These are phyloP conservation scores for Mus spicilegus DNA, from an alignment of 2,113 vertebrate genomes.

Conservation along the genomic window DNA sequence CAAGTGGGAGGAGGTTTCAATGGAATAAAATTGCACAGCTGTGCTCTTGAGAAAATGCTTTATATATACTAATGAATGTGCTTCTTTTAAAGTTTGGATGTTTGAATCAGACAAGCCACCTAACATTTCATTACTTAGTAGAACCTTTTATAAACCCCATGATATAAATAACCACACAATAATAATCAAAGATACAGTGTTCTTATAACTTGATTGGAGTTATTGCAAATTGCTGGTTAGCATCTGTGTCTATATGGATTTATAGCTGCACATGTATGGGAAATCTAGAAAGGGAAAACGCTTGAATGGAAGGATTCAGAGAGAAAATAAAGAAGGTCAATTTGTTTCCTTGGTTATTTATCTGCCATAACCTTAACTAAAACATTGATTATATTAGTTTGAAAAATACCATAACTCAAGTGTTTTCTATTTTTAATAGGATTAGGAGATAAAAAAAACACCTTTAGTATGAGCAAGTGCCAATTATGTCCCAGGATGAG, in stretches of 20 bases:
- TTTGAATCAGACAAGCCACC: conserved; percentile 65
- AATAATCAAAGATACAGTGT: conserved; percentile 37
- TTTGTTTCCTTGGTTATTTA: not conserved
- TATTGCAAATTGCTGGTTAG: conserved; percentile 50
- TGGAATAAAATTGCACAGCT: conserved; percentile 79
- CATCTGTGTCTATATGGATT: not conserved
- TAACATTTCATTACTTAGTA: conserved; percentile 73
- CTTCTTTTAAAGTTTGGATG: conserved; percentile 67
- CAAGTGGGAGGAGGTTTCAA: conserved; percentile 71
- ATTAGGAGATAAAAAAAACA: not conserved
- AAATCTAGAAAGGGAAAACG: not conserved
- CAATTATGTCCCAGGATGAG: not conserved
- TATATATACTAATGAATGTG: conserved; percentile 78
- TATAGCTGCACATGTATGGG: not conserved
- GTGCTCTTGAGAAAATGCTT: conserved; percentile 61
- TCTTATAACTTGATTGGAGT: conserved; percentile 38
- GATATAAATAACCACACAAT: conserved; percentile 45
- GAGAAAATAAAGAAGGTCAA: not conserved
- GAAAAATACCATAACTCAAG: not conserved
- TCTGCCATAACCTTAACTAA: not conserved
- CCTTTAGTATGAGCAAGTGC: not conserved
- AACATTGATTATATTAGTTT: not conserved
- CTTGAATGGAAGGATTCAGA: not conserved
- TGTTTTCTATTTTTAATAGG: not conserved
- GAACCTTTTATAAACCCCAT: conserved; percentile 49